Base-by-base conservation (phyloP, 1,140 invertebrate genomes). In the Druon quercuslanigerum region DNA sequence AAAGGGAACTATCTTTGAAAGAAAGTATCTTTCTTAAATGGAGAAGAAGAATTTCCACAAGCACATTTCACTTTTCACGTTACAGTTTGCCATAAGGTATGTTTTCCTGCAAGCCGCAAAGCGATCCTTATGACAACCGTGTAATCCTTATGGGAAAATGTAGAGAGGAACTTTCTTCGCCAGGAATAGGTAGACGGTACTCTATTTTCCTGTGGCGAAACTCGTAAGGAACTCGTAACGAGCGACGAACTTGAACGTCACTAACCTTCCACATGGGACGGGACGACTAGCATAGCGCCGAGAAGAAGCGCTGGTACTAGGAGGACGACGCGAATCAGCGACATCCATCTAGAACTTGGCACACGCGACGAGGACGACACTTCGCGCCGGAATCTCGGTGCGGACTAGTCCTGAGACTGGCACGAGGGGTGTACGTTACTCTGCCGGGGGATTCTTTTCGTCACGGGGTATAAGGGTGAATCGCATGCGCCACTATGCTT, bases 271-370 rank as follows among this genome's bases (percentile, higher is more conserved):
- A 66, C 60, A 40, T 66, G 56, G 70, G 19, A 51, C 25, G 51
- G 40, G 51, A 70, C 54, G 51, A 56, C 25, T n/a, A 66, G 71
- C 71, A 19, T 56, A 19, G 80, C 85, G 81, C 87, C 78, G 80
- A 85, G 80, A 80, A 86, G 79, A 80, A 86, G 79, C 73, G 85
- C 82, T 76, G 82, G 82, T 51, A 87, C 85, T 76, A 86, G 81
- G 51, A 54, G 51, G 66, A 51, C 50, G 80, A 79, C 71, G 83
- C 87, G 87, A 83, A 87, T 89, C 87, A 85, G 88, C 89, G 87
- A 89, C 89, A 90, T 90, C 88, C 89, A 90, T 90, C 89, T 89
- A 89, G 82, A 83, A 86, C 81, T 84, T 85, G 80, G 77, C 76
- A 90, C 88, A 84, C 86, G 82, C 86, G 85, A 87, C 80, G 73